These are phyloP conservation scores for Metalampra italica DNA, from an alignment of 2,888 invertebrate species.

Conservation along the genomic window DNA sequence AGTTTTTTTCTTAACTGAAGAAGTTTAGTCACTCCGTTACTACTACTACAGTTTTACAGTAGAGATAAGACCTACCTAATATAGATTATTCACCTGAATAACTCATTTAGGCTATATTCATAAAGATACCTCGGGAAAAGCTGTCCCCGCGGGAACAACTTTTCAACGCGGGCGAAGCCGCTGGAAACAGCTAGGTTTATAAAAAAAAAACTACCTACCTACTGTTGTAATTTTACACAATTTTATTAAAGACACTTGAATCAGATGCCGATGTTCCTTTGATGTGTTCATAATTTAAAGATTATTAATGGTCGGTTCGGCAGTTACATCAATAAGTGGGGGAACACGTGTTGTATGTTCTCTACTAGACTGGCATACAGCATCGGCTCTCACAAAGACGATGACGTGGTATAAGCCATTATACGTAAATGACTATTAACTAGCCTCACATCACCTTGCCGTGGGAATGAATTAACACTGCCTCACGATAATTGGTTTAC, in stretches of 20 bases:
- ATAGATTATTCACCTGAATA: too few relatives aligned
- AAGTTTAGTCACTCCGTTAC: too few relatives aligned
- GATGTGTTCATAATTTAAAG: conserved; percentile 14
- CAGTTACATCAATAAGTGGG: neutral
- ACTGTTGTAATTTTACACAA: neutral
- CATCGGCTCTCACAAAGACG: conserved; percentile 22
- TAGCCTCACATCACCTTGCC: conserved; percentile 19
- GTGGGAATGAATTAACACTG: conserved; percentile 32
- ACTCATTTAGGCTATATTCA: too few relatives aligned
- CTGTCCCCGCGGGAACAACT: too few relatives aligned
- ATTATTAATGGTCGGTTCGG: conserved; percentile 16
- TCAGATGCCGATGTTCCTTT: conserved; percentile 14
- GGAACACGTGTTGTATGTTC: neutral
- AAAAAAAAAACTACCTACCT: too few relatives aligned
- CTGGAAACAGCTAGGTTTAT: too few relatives aligned
- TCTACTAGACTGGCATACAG: neutral
- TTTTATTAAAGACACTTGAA: conserved; percentile 2
- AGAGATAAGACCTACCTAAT: too few relatives aligned
- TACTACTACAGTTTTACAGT: too few relatives aligned
- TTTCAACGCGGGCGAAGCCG: too few relatives aligned
- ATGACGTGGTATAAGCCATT: conserved; percentile 27
- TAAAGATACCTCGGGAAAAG: too few relatives aligned
- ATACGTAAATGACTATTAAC: conserved; percentile 18
- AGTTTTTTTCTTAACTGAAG: too few relatives aligned
- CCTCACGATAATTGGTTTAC: conserved; percentile 3